Conservation (phyloP, 2,888 invertebrate species). For the Rhaphigaster nebulosa region DNA sequence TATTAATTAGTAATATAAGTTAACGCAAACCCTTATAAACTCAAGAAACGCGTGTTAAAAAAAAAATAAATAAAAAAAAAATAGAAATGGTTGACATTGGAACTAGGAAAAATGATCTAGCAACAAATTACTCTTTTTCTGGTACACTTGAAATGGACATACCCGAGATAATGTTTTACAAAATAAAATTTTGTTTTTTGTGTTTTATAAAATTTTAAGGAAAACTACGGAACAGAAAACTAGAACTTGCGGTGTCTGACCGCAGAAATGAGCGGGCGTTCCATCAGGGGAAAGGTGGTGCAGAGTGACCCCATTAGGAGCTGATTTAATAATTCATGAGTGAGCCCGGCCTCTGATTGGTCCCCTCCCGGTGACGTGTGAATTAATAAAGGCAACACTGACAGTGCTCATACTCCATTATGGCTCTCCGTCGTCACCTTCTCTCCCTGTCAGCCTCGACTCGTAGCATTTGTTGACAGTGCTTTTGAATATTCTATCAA, state of each 20-base stretch:
- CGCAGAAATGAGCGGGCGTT: not conserved
- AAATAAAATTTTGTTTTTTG: too few relatives aligned
- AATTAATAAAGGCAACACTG: constrained; percentile 40
- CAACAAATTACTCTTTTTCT: too few relatives aligned
- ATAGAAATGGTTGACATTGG: too few relatives aligned
- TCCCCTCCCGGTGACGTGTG: constrained; percentile 8
- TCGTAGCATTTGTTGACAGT: not conserved
- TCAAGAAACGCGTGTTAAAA: too few relatives aligned
- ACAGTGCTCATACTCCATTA: constrained; percentile 35
- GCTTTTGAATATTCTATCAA: not conserved
- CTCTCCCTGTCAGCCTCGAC: not conserved
- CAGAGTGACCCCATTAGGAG: constrained; percentile 16
- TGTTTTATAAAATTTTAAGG: not conserved
- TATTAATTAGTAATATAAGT: too few relatives aligned
- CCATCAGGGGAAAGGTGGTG: not conserved
- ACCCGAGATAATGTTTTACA: too few relatives aligned
- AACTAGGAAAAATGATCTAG: too few relatives aligned
- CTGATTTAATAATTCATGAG: constrained; percentile 20
- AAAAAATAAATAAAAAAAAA: too few relatives aligned
- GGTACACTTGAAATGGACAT: too few relatives aligned
- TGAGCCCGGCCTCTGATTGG: constrained; percentile 5
- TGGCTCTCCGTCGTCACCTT: not conserved
- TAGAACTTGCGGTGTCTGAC: not conserved
- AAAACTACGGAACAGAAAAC: not conserved
- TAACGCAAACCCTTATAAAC: too few relatives aligned